Percentiles rank a stretch among this genome's conserved stretches.
phyloP scores from a whole-genome alignment of 2,113 vertebrate species.

The Colius striatus region DNA sequence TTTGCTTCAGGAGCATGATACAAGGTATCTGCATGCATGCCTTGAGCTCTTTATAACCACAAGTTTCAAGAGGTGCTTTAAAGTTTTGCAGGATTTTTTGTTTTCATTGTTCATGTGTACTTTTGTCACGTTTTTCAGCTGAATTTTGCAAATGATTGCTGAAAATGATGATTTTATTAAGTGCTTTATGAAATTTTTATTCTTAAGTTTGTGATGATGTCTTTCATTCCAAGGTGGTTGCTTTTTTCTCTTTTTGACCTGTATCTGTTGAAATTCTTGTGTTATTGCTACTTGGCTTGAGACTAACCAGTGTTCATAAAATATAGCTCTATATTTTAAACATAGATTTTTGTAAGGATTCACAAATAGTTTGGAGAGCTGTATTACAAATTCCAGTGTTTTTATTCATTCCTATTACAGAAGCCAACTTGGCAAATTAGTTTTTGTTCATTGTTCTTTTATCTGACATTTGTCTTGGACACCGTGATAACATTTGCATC shows the following conservation, averaged over 20 bases:
- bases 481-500: neutral
- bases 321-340: neutral
- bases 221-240: neutral
- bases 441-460: neutral
- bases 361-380: neutral
- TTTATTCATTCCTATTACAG: neutral
- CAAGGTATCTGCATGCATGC: neutral
- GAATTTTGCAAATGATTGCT: too few relatives aligned
- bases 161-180: neutral
- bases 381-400: neutral
- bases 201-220: neutral
- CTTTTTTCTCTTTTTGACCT: neutral
- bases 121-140: neutral
- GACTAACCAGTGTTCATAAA: neutral
- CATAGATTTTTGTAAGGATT: neutral
- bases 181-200: neutral
- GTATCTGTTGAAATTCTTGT: neutral
- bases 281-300: neutral
- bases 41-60: neutral
- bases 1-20: neutral
- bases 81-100: neutral
- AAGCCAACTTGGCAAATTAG: neutral
- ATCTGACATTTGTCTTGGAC: neutral
- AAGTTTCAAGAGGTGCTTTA: neutral
- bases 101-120: neutral